Base-by-base conservation (phyloP, 2,888 invertebrate species). In the Xestia xanthographa region DNA sequence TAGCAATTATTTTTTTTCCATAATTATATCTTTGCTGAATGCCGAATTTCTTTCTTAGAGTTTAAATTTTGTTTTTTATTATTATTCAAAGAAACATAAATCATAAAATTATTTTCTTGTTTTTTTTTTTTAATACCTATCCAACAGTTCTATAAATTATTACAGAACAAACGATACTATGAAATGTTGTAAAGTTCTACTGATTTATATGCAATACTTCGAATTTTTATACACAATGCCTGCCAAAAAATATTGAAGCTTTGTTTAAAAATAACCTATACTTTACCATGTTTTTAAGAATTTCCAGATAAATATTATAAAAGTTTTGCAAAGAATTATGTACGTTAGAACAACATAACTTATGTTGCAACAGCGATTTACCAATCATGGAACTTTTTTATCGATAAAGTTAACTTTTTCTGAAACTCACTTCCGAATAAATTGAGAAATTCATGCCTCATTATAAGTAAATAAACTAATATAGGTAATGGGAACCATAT, bases 41-140 rank as follows among this genome's bases (percentile, higher is more conserved):
- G 92, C 92, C 92, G 91, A 94, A 92, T 94, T 93, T 94, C 92
- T 93, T 94, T 95, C 95, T 93, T 95, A 96, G 94, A 95, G 94
- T 96, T 94, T 95, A 95, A 94, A 92, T 94, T 95, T 95, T 95
- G 94, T 95, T 96, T 95, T 95, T 90, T 92, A 93, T 94, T 95
- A 94, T 95, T 95, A 95, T 95, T 95, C 92, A 94, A 94, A 94
- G 92, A 94, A 94, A 81, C 95, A 94, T 95, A 95, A 95, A 96
- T 87, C 90, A 88, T 92, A 91, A 92, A 92, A 91, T 86, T 80
- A 87, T 81, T 29, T 26, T 71, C 77, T 41, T 38, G 80, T 79
- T 92, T 88, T 92, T 91, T 90, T 90, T 29, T 90, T 90, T 29
- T 2, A 1, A 4, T 29, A 50, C 20, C 26, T 48, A 77, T 60